Evolutionary conservation across 2,113 vertebrate species (phyloP), one percentile per base, ranked within the genome.

Genomic region (Nettapus auritus): DNA sequence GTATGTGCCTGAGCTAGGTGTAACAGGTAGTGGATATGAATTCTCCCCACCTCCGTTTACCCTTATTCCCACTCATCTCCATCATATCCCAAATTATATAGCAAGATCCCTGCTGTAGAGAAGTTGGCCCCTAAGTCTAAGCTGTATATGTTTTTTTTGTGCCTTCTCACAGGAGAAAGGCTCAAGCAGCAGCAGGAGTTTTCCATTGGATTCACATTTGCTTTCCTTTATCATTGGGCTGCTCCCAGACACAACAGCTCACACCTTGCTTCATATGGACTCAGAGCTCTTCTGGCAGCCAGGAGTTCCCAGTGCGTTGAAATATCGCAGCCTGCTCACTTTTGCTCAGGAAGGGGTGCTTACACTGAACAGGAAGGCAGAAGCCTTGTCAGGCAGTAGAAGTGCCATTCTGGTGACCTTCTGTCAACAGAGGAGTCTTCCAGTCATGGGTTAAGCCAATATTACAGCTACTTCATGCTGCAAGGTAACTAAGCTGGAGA

Each of bases 391-490:
- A 94, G 59, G 50, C 59, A 93, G 34, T 14, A 74, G 25, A 22
- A 60, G 3, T 31, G 33, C 66, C 26, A 86, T 77, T 62, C 82
- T 5, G 1, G 33, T 90, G 85, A 93, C 93, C 94, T 94, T 91
- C 91, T 93, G 89, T 92, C 94, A 96, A 82, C 52, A 89, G 78
- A 89, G 8, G 46, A 86, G 85, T 91, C 71, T 91, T 86, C 55
- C 89, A 95, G 85, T 60, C 88, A 52, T 34, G 46, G 74, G 71
- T 93, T 96, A 96, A 93, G 73, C 76, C 93, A 91, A 90, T 31
- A 82, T 62, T 83, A 50, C 31, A 68, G 44, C 82, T 94, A 79
- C 60, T 76, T 78, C 26, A 52, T 34, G 21, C 48, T 52, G 68
- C 38, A 74, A 57, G 64, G 60, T 60, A 91, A 48, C 60, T 67